A percentile compares a stretch with the other conserved stretches of the same genome.
Conservation (phyloP, 2,113 vertebrate genomes). For the Perca schrenkii region DNA sequence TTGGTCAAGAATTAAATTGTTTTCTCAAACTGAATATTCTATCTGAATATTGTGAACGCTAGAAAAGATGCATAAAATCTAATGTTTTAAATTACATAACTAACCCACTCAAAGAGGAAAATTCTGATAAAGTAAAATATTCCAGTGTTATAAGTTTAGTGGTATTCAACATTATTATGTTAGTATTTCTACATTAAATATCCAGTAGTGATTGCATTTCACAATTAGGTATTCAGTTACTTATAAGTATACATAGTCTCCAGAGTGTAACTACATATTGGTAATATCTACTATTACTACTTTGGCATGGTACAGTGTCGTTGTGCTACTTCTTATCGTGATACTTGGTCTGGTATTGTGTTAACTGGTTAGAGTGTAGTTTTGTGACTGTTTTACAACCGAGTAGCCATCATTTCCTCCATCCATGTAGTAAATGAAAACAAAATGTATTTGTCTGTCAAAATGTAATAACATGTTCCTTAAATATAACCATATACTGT, state of each 20-base stretch:
- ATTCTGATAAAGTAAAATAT: not conserved
- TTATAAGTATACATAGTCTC: not conserved
- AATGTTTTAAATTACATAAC: too few relatives aligned
- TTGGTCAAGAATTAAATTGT: too few relatives aligned
- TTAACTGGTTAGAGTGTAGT: not conserved
- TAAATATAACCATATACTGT: not conserved
- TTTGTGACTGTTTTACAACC: slow-evolving; percentile 1
- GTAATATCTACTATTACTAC: not conserved
- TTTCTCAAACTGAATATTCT: too few relatives aligned
- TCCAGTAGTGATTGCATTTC: not conserved
- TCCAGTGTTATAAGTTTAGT: not conserved
- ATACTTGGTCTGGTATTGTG: slow-evolving; percentile 23
- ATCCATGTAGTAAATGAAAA: slow-evolving; percentile 55
- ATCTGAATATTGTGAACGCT: too few relatives aligned
- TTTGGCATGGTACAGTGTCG: slow-evolving; percentile 21
- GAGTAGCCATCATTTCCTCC: slow-evolving; percentile 18
- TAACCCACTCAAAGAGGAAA: too few relatives aligned
- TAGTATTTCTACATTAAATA: not conserved
- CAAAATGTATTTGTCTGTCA: not conserved
- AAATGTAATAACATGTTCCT: not conserved
- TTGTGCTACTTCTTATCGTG: slow-evolving; percentile 24
- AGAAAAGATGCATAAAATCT: too few relatives aligned
- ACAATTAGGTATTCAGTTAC: not conserved
- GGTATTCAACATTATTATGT: not conserved
- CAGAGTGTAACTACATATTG: not conserved